These are phyloP conservation scores for Diorhabda elongata DNA, from an alignment of 1,140 invertebrate species.

Conservation along the genomic window DNA sequence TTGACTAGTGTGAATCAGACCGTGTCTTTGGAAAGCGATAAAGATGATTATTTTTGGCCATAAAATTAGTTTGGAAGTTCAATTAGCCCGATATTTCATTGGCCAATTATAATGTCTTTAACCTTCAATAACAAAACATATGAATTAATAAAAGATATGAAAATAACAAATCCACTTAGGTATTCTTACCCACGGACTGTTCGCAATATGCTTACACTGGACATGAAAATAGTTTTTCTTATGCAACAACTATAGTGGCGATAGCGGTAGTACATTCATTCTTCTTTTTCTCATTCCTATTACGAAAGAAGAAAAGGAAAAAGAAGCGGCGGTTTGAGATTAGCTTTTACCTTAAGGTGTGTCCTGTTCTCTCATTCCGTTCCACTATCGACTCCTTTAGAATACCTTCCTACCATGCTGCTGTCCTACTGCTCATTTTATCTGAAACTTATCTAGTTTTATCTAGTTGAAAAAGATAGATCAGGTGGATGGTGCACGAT, in stretches of 20 bases:
- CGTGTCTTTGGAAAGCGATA: no score
- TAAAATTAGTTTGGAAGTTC: no score
- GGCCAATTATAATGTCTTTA: no score
- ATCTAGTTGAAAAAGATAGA: background rate
- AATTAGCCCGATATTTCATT: no score
- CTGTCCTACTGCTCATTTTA: background rate
- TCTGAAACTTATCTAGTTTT: slow-evolving; percentile 1
- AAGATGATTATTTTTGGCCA: no score
- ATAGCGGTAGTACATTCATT: background rate
- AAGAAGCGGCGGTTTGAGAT: background rate
- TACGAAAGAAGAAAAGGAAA: background rate
- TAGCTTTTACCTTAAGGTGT: slow-evolving; percentile 1
- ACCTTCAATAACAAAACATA: no score
- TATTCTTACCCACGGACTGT: background rate
- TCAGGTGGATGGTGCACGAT: background rate
- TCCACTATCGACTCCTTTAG: background rate
- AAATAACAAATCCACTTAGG: no score
- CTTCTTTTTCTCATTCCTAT: background rate
- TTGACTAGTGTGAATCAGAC: no score
- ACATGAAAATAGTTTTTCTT: slow-evolving; percentile 1
- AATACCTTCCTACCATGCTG: background rate
- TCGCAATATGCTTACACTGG: background rate
- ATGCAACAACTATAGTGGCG: background rate
- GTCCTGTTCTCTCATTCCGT: background rate
- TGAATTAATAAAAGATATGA: no score